Evolutionary conservation across 1,140 invertebrate genomes (phyloP).

Genomic region (Oedothorax gibbosus): DNA sequence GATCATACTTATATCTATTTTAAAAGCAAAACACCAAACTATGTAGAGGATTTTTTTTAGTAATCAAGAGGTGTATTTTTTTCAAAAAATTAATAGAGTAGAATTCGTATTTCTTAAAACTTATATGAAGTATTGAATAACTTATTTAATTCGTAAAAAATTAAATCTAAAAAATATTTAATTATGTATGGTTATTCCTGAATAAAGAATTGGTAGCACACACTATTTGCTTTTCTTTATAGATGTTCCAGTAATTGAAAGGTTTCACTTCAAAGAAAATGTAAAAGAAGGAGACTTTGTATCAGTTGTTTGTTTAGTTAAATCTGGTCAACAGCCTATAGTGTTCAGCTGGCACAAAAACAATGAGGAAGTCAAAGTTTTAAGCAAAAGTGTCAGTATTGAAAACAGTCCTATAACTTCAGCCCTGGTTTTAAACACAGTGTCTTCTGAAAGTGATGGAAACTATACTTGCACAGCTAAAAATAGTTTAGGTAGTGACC

Average conservation of each 20-base stretch:
- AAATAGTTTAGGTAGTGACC: conserved; percentile 76
- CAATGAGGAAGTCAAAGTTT: neutral
- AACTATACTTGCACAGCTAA: conserved; percentile 81
- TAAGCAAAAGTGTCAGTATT: conserved; percentile 14
- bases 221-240: too few species aligned
- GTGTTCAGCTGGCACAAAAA: conserved; percentile 43
- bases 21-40: too few species aligned
- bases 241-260: neutral
- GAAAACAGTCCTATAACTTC: conserved; percentile 13
- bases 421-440: conserved; percentile 20
- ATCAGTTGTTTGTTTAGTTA: neutral
- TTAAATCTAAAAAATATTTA: too few species aligned
- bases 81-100: too few species aligned
- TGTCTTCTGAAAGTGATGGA: conserved; percentile 73
- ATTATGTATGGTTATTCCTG: too few species aligned
- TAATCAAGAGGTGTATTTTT: too few species aligned
- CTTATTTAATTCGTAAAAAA: too few species aligned
- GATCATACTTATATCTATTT: too few species aligned
- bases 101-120: too few species aligned
- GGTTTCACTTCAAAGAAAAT: conserved; percentile 31
- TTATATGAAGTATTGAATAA: too few species aligned
- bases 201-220: too few species aligned
- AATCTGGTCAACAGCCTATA: neutral
- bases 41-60: too few species aligned
- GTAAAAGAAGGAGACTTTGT: conserved; percentile 38